Evolutionary conservation across 2,888 invertebrate species (phyloP), one percentile per base, ranked within the genome.

Genomic region (Noctua janthina): DNA sequence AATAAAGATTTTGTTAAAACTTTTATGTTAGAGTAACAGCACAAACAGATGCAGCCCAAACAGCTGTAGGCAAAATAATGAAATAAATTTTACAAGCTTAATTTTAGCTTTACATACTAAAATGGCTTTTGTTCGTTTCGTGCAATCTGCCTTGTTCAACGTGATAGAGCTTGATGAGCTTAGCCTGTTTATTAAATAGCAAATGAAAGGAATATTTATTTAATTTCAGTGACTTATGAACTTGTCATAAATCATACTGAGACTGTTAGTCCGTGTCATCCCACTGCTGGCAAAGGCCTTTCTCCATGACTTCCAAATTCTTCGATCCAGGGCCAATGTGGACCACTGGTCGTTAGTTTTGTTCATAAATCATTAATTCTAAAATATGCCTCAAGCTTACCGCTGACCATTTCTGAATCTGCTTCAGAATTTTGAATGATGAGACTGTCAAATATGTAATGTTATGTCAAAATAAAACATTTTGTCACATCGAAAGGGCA

Each of bases 401-500:
- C 29, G 29, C 29, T 29, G 29, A 29, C 29, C 29, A 29, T 29
- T 29, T 29, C 29, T 29, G 29, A 29, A 29, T 29, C 29, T 29
- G 29, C 29, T 29, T 29, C 23, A 17, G 5, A 73, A 76, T 13
- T 49, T 59, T 62, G 7, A 39, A 29, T 20, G 20, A 62, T 49
- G n/a, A 20, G 20, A n/a, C 15, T 39, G 1, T 59, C 15, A 64
- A 17, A 64, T 35, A 17, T 64, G 17, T 17, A 35, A 64, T 15
- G 6, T 4, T 43, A 43, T 29, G 29, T 54, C 8, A 46, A 13
- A 23, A 69, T 8, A 23, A 68, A 76, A 62, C 54, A 82, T 68
- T 62, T 29, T 39, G 59, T 17, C 43, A 68, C 10, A 69, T 4
- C 56, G 51, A 74, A 76, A 77, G 66, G 74, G 74, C 78, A 73